phyloP scores from a whole-genome alignment of 2,888 invertebrate genomes.

The Meiosimyza decipiens region DNA sequence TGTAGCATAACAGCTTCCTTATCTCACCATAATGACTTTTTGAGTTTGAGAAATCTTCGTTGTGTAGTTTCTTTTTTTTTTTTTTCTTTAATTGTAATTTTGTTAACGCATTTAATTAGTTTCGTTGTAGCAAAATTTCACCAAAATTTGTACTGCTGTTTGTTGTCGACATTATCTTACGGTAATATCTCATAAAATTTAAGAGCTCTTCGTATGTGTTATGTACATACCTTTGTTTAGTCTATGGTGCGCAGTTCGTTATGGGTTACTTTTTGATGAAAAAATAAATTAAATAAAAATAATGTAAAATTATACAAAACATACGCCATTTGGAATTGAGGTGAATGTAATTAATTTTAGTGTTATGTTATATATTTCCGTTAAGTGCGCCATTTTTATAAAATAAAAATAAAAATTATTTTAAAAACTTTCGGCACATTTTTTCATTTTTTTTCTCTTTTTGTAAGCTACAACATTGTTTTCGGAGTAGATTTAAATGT shows the following conservation, averaged over 20 bases:
- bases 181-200: constrained; percentile 6
- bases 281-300: constrained; percentile 10
- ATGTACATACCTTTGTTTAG: not conserved
- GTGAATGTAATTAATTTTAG: not conserved
- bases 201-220: not conserved
- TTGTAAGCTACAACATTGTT: too few relatives aligned
- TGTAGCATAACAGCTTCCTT: too few relatives aligned
- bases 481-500: too few relatives aligned
- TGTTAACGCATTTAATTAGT: constrained; percentile 23
- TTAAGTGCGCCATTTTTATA: constrained; percentile 16
- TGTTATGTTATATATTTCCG: not conserved
- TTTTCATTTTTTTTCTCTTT: too few relatives aligned
- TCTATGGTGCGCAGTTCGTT: constrained; percentile 15
- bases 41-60: constrained; percentile 10
- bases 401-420: too few relatives aligned
- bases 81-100: not conserved
- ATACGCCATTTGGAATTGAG: not conserved
- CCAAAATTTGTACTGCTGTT: constrained; percentile 13
- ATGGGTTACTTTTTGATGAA: constrained; percentile 9
- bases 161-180: constrained; percentile 11
- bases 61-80: not conserved
- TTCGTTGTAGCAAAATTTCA: constrained; percentile 28
- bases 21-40: not conserved
- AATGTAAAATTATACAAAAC: not conserved
- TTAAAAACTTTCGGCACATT: too few relatives aligned